These are phyloP conservation scores for Etheostoma spectabile DNA, from an alignment of 2,113 vertebrate genomes.

Conservation along the genomic window DNA sequence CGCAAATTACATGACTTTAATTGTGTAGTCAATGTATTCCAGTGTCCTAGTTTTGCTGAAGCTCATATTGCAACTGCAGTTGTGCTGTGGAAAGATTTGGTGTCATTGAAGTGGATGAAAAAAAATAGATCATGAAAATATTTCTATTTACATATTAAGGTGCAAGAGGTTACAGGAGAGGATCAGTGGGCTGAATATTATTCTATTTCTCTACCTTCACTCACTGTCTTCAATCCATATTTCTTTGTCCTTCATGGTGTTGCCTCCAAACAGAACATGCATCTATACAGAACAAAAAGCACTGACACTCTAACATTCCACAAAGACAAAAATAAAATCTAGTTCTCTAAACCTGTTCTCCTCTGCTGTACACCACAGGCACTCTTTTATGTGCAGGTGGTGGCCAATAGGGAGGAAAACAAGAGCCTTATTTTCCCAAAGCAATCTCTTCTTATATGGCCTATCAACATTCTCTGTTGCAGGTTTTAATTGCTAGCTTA, in stretches of 20 bases:
- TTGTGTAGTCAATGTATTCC: constrained; percentile 32
- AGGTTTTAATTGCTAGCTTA: constrained; percentile 76
- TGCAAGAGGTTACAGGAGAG: background rate
- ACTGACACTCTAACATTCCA: constrained; percentile 7
- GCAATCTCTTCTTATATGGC: constrained; percentile 56
- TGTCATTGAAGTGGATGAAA: background rate
- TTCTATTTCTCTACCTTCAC: constrained; percentile 7
- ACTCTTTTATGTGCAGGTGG: constrained; percentile 57
- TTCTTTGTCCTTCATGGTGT: constrained; percentile 4
- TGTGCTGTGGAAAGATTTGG: background rate
- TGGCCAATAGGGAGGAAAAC: constrained; percentile 58
- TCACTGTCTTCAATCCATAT: constrained; percentile 7
- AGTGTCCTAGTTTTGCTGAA: constrained; percentile 45
- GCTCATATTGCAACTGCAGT: background rate
- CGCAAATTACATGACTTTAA: constrained; percentile 41
- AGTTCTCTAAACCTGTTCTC: constrained; percentile 22
- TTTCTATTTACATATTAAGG: background rate
- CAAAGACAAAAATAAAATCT: constrained; percentile 19
- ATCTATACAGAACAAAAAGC: background rate
- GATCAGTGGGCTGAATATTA: background rate
- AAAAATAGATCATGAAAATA: background rate
- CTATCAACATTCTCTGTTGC: constrained; percentile 48
- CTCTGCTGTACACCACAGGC: constrained; percentile 25
- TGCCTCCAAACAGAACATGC: constrained; percentile 17
- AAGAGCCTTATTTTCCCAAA: constrained; percentile 59